phyloP scores from a whole-genome alignment of 2,113 vertebrate species.

The Thalassoma bifasciatum region DNA sequence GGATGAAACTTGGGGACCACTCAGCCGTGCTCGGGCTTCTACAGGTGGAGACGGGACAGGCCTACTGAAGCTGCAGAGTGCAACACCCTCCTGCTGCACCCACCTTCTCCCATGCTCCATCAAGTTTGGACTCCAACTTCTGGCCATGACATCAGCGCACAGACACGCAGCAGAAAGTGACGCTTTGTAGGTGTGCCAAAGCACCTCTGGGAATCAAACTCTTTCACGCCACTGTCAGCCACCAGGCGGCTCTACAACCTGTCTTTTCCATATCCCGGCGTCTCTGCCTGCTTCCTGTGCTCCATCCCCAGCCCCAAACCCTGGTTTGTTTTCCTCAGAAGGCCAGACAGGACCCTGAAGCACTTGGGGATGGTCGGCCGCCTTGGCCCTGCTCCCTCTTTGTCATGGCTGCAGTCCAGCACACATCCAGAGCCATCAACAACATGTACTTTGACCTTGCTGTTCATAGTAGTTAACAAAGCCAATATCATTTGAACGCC shows the following conservation, averaged over 20 bases:
- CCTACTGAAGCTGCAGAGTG: constrained; percentile 84
- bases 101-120: constrained; percentile 57
- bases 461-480: constrained; percentile 82
- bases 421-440: constrained; percentile 71
- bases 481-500: constrained; percentile 75
- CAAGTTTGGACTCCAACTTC: constrained; percentile 57
- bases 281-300: constrained; percentile 21
- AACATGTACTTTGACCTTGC: constrained; percentile 75
- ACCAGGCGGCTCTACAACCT: constrained; percentile 46
- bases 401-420: constrained; percentile 68
- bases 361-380: constrained; percentile 31
- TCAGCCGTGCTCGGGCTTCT: constrained; percentile 97
- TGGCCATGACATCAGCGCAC: constrained; percentile 53
- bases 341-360: constrained; percentile 49
- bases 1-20: constrained; percentile 98
- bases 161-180: constrained; percentile 45
- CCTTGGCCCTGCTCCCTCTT: constrained; percentile 44
- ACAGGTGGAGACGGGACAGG: constrained; percentile 98
- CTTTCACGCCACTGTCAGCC: constrained; percentile 38
- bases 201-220: constrained; percentile 38
- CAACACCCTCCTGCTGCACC: constrained; percentile 23
- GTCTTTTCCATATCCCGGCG: constrained; percentile 13
- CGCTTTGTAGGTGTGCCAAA: constrained; percentile 30
- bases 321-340: constrained; percentile 49
- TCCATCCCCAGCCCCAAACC: constrained; percentile 26